Conservation (phyloP, 2,797 vertebrate species). For the Fistularia commersonii region DNA sequence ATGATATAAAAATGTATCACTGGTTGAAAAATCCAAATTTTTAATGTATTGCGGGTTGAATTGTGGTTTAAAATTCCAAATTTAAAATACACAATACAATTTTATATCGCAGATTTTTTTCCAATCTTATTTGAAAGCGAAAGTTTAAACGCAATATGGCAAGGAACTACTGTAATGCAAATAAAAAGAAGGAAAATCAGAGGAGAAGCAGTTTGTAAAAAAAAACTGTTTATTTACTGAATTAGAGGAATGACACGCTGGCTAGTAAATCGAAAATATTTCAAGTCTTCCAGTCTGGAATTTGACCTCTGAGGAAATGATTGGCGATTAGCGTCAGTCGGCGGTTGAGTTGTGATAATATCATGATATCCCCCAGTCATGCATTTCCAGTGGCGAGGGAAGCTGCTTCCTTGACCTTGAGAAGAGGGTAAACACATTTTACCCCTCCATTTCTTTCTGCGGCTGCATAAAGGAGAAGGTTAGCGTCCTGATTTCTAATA, state of each 20-base stretch:
- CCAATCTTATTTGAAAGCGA: too few species aligned
- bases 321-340: constrained; percentile 37
- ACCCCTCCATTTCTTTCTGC: constrained; percentile 5
- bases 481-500: constrained; percentile 40
- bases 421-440: not conserved
- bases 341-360: constrained; percentile 24
- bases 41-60: too few species aligned
- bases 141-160: too few species aligned
- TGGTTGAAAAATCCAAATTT: too few species aligned
- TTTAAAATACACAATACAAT: too few species aligned
- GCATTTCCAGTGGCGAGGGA: not conserved
- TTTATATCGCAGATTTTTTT: too few species aligned
- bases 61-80: too few species aligned
- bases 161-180: too few species aligned
- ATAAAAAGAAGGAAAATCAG: too few species aligned
- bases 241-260: constrained; percentile 18
- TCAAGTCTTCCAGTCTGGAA: constrained; percentile 20
- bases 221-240: constrained; percentile 1
- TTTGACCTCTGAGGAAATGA: constrained; percentile 30
- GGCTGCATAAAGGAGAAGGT: constrained; percentile 13
- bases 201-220: not conserved
- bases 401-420: constrained; percentile 25
- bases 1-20: too few species aligned
- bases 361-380: constrained; percentile 32
- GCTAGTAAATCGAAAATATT: constrained; percentile 17